Evolutionary conservation across 1,140 invertebrate genomes (phyloP).

Genomic region (Tetraneura akinire): DNA sequence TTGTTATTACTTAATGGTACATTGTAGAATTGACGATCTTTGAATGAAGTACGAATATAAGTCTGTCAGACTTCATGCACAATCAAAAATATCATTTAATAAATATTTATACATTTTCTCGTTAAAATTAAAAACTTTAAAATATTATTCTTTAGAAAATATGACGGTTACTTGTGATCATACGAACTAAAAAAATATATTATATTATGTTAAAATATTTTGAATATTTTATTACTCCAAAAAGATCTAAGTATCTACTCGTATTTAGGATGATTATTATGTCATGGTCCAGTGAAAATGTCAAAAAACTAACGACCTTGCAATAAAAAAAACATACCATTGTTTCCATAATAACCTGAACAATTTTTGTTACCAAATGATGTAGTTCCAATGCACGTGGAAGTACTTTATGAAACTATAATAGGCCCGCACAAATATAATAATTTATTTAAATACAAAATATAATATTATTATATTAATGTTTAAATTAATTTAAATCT

Average conservation of each 20-base stretch:
- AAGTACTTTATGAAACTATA: not conserved
- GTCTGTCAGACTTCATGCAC: not conserved
- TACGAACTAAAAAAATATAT: too few species aligned
- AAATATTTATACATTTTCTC: not conserved
- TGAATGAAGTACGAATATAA: slow-evolving; percentile 7
- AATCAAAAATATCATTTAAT: not conserved
- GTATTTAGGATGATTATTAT: slow-evolving; percentile 17
- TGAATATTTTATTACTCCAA: not conserved
- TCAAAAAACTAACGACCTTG: slow-evolving; percentile 5
- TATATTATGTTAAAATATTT: not conserved
- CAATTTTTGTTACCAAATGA: slow-evolving; percentile 15
- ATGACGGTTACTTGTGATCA: not conserved
- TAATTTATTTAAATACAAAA: not conserved
- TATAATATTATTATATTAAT: not conserved
- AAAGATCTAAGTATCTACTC: not conserved
- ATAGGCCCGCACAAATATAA: too few species aligned
- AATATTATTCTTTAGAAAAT: not conserved
- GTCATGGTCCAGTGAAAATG: slow-evolving; percentile 47
- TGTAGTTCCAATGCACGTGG: too few species aligned
- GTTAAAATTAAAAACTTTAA: too few species aligned
- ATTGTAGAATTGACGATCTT: not conserved
- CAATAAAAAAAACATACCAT: slow-evolving; percentile 21
- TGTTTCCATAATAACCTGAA: slow-evolving; percentile 44
- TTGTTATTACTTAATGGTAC: slow-evolving; percentile 42
- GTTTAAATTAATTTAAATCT: not conserved